Base-by-base conservation (phyloP, 2,797 vertebrate species). In the Hyperoplus immaculatus region DNA sequence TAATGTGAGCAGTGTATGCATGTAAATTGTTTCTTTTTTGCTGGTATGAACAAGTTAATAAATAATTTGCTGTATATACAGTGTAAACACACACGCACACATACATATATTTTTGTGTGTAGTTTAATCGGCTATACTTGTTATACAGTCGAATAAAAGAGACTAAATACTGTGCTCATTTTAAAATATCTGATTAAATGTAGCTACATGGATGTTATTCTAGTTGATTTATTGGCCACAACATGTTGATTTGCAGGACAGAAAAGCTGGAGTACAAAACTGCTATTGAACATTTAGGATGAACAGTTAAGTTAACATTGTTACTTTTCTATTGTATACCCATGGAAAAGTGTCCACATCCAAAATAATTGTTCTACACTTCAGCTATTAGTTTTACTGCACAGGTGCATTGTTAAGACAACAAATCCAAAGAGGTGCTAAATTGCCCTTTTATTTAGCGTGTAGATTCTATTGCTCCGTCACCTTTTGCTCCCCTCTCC, bases 401-500 rank as follows among this genome's bases (percentile, higher is more conserved):
- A 72, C 78, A 81, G 81, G 69, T 82, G 81, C 75, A 69, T 16
- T 16, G 62, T 59, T 51, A 63, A 80, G 69, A 85, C 60, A 85
- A 78, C 77, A 72, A 78, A 75, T 38, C 75, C 45, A 56, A 70
- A 55, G 87, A 66, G 72, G 78, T 88, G 82, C 81, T 89, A 85
- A 86, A 90, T 74, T 90, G 82, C 69, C 80, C 83, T 90, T 92
- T 88, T 78, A 81, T 88, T 89, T 84, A 90, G 82, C n/a, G 68
- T 75, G 84, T 70, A 69, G 79, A 81, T 83, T 81, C 72, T 57
- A 62, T 70, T 78, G 68, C 77, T 83, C 82, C 79, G 87, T 91
- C 92, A 93, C 88, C 92, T 92, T 89, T 91, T 84, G 81, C 87
- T 86, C 87, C 65, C 68, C 29, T 78, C 72, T 76, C 82, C 77